A percentile compares a stretch with the other conserved stretches of the same genome.
These are phyloP conservation scores for Eucidaris tribuloides DNA, from an alignment of 35 echinoderm and acorn worm species.

Conservation along the genomic window DNA sequence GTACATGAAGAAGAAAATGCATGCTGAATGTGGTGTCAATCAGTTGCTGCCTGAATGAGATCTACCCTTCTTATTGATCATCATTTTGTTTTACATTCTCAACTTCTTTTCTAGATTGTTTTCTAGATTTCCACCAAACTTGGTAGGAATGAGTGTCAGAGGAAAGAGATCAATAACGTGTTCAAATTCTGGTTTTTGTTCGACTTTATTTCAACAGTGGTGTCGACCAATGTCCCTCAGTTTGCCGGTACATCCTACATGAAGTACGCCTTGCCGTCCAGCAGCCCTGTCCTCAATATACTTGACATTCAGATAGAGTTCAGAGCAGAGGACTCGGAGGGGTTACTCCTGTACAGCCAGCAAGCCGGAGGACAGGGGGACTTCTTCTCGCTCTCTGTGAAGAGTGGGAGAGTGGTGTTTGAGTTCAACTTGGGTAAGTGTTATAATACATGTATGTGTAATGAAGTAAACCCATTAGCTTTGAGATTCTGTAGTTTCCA, in stretches of 20 bases:
- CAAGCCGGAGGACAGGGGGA: conserved; percentile 56
- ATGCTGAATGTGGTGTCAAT: too few relatives aligned
- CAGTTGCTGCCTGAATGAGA: too few relatives aligned
- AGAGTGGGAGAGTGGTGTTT: conserved; percentile 52
- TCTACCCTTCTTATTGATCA: too few relatives aligned
- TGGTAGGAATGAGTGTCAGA: too few relatives aligned
- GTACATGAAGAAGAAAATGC: too few relatives aligned
- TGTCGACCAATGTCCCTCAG: conserved; percentile 40
- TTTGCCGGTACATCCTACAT: conserved; percentile 65
- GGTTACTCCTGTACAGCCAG: conserved; percentile 64
- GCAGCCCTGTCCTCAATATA: conserved; percentile 24
- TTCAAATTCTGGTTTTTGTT: neutral
- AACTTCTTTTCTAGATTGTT: too few relatives aligned
- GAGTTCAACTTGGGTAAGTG: conserved; percentile 85
- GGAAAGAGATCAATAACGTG: too few relatives aligned
- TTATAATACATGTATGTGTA: neutral
- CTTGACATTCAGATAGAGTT: conserved; percentile 52
- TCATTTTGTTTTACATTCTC: too few relatives aligned
- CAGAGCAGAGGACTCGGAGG: conserved; percentile 54
- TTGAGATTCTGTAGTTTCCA: too few relatives aligned
- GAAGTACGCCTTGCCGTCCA: conserved; percentile 53
- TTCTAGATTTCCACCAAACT: too few relatives aligned
- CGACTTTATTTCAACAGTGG: neutral
- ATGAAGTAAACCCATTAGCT: too few relatives aligned
- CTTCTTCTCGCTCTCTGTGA: conserved; percentile 75